Percentiles rank a stretch among this genome's conserved stretches.
Conservation (phyloP, 2,113 vertebrate species). For the Apodemus speciosus region DNA sequence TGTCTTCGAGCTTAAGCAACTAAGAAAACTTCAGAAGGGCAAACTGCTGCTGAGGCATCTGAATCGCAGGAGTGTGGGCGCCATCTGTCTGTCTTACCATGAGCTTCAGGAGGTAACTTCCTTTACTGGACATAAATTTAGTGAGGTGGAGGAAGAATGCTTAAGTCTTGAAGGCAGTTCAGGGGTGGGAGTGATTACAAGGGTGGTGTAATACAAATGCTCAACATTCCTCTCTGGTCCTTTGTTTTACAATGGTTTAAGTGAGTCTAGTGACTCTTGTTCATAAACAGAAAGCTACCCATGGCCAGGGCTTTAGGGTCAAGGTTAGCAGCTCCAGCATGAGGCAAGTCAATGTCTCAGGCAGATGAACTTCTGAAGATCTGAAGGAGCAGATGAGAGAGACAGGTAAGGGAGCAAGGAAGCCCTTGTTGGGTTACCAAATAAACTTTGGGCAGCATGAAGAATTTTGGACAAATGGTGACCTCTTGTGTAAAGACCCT, state of each 20-base stretch:
- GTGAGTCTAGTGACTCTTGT: background rate
- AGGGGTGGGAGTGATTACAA: background rate
- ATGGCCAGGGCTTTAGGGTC: too few relatives aligned
- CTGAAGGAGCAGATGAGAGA: background rate
- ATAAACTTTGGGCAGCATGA: fast-evolving
- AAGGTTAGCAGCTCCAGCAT: too few relatives aligned
- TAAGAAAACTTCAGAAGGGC: background rate
- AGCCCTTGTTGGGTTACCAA: background rate
- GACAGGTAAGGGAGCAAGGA: background rate
- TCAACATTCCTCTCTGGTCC: background rate
- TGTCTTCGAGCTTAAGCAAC: background rate
- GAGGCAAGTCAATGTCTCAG: background rate
- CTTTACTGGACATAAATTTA: background rate
- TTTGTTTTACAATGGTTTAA: background rate
- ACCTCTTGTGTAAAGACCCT: background rate
- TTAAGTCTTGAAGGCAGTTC: background rate
- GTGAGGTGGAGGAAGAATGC: background rate
- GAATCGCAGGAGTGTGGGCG: background rate
- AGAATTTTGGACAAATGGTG: background rate
- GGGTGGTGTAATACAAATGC: background rate
- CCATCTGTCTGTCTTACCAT: background rate
- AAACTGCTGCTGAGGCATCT: background rate
- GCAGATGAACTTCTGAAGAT: background rate
- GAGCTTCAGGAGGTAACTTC: background rate
- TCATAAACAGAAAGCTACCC: background rate